Percentiles rank a stretch among this genome's conserved stretches.
These are phyloP conservation scores for Embiotoca jacksoni DNA, from an alignment of 2,113 vertebrate genomes.

Conservation along the genomic window DNA sequence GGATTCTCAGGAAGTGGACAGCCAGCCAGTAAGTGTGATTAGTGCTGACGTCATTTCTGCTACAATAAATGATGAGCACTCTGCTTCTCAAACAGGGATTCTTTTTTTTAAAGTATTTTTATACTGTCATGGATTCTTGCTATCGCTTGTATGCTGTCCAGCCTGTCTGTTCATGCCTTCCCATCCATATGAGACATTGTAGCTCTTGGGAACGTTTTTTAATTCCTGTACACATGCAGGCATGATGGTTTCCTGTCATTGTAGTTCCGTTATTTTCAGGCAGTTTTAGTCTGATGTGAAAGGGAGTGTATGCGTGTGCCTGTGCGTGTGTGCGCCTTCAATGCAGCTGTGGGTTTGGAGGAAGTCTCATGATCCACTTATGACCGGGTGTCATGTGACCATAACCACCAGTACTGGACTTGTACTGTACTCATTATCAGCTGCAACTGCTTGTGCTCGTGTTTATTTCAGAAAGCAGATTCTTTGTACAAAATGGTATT, in stretches of 20 bases:
- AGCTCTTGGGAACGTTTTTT: background rate
- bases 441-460: constrained; percentile 13
- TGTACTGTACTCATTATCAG: constrained; percentile 19
- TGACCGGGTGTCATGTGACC: constrained; percentile 69
- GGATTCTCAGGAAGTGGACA: constrained; percentile 46
- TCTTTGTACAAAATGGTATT: background rate
- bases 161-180: constrained; percentile 13
- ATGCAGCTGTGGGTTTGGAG: constrained; percentile 41
- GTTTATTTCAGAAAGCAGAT: constrained; percentile 6
- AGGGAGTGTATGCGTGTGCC: constrained; percentile 3
- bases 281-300: constrained; percentile 5
- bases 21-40: constrained; percentile 32
- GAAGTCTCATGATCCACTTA: constrained; percentile 70
- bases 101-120: background rate
- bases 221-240: constrained; percentile 5
- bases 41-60: constrained; percentile 56
- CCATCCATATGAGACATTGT: background rate
- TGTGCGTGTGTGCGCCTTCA: background rate
- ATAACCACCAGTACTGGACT: constrained; percentile 18
- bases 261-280: constrained; percentile 1
- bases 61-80: constrained; percentile 33
- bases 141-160: background rate
- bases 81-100: constrained; percentile 47
- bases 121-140: background rate
- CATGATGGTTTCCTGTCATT: constrained; percentile 3